phyloP scores from a whole-genome alignment of 2,888 invertebrate genomes.

The Drosophila borealis region DNA sequence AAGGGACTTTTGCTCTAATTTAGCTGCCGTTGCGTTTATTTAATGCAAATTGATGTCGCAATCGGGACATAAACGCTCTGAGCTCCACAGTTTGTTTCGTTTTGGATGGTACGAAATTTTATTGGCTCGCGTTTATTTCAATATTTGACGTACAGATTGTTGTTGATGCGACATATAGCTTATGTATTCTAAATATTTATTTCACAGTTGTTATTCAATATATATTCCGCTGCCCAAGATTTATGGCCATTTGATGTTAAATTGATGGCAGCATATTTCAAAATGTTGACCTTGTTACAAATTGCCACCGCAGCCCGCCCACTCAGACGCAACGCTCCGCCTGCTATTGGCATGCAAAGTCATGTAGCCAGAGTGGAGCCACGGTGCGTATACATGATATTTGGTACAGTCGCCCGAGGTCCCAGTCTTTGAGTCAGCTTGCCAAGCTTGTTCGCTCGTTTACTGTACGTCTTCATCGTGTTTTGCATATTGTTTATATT shows the following conservation, averaged over 20 bases:
- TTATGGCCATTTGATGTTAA: conserved; percentile 67
- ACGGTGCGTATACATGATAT: conserved; percentile 65
- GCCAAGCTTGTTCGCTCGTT: conserved; percentile 3
- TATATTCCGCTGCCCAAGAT: conserved; percentile 29
- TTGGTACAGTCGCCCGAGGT: conserved; percentile 27
- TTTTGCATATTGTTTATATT: conserved; percentile 76
- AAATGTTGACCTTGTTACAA: conserved; percentile 64
- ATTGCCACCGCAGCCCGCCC: conserved; percentile 2
- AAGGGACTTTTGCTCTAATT: conserved; percentile 44
- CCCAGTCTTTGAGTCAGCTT: conserved; percentile 1
- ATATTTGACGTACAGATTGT: conserved; percentile 46
- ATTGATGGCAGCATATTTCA: conserved; percentile 57
- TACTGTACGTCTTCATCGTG: conserved; percentile 50
- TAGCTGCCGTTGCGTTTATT: conserved; percentile 26
- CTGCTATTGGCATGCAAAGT: conserved; percentile 43
- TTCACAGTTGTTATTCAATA: conserved; percentile 53
- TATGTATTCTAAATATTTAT: conserved; percentile 72
- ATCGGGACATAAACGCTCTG: conserved; percentile 36
- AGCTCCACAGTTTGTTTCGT: conserved; percentile 13
- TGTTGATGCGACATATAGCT: conserved; percentile 35
- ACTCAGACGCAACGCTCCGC: background rate
- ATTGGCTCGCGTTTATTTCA: conserved; percentile 44
- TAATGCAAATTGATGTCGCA: conserved; percentile 62
- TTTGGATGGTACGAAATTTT: conserved; percentile 14
- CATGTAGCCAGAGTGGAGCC: conserved; percentile 31